These are phyloP conservation scores for Candidula unifasciata DNA, from an alignment of 2,888 invertebrate species.

Conservation along the genomic window DNA sequence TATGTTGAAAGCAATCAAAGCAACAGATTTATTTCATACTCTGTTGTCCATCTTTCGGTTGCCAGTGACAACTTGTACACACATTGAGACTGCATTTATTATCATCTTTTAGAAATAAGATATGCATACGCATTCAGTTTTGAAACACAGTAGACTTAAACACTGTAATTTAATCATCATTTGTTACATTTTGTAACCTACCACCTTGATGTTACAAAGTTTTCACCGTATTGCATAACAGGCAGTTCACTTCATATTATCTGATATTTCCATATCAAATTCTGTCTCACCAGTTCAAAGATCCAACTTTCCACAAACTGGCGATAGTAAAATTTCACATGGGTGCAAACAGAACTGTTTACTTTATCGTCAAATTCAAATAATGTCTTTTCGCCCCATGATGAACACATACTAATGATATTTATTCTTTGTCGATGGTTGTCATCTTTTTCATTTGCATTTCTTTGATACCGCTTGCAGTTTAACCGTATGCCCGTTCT, in stretches of 20 bases:
- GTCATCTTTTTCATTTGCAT: not conserved
- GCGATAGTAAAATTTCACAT: not conserved
- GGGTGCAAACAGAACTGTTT: not conserved
- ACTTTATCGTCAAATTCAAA: conserved; percentile 12
- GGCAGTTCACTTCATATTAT: not conserved
- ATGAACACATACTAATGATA: conserved; percentile 14
- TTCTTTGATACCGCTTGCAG: not conserved
- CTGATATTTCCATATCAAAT: not conserved
- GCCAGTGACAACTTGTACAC: too few species aligned
- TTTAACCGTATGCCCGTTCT: not conserved
- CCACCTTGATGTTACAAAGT: not conserved
- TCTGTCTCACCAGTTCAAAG: not conserved
- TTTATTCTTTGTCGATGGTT: not conserved
- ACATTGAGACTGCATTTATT: not conserved
- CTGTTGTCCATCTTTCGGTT: too few species aligned
- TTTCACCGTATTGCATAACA: not conserved
- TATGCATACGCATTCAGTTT: not conserved
- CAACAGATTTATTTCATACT: too few species aligned
- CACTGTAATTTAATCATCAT: not conserved
- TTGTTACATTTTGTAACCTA: not conserved
- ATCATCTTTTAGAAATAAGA: not conserved
- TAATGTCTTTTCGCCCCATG: not conserved
- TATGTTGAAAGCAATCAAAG: too few species aligned
- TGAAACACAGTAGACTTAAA: not conserved
- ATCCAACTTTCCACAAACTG: not conserved